Evolutionary conservation across 2,888 invertebrate genomes (phyloP).

Genomic region (Temnothorax unifasciatus): DNA sequence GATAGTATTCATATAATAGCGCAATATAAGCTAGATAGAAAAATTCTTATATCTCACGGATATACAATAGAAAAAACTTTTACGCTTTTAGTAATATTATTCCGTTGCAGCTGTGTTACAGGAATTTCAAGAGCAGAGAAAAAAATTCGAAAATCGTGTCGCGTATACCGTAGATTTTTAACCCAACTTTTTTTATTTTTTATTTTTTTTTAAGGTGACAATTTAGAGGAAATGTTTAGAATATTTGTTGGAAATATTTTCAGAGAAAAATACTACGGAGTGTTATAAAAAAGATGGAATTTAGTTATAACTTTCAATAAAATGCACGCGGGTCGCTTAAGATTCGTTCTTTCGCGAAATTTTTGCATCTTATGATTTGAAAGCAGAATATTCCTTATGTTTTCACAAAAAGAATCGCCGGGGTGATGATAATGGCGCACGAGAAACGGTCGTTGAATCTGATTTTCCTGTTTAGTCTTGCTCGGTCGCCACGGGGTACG

Average conservation of each 20-base stretch:
- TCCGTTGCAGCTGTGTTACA: background rate
- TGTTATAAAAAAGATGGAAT: background rate
- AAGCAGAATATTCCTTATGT: background rate
- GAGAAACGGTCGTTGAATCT: conserved; percentile 32
- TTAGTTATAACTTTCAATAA: conserved; percentile 1
- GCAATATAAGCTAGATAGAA: background rate
- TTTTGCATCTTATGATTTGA: background rate
- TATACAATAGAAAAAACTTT: background rate
- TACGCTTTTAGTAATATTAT: conserved; percentile 22
- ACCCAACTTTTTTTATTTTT: background rate
- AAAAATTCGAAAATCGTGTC: background rate
- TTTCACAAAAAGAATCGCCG: background rate
- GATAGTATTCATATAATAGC: background rate
- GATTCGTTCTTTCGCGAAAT: background rate
- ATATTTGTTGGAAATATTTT: conserved; percentile 14
- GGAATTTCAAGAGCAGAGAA: background rate
- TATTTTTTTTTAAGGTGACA: conserved; percentile 3
- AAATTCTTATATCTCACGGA: background rate
- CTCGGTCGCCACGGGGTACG: conserved; percentile 24
- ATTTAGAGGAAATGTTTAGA: conserved; percentile 12
- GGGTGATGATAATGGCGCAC: conserved; percentile 5
- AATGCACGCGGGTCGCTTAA: background rate
- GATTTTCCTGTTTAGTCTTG: conserved; percentile 47
- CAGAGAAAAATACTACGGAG: background rate
- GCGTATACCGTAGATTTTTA: conserved; percentile 6